These are phyloP conservation scores for Stratiomys singularior DNA, from an alignment of 2,888 invertebrate species.

Conservation along the genomic window DNA sequence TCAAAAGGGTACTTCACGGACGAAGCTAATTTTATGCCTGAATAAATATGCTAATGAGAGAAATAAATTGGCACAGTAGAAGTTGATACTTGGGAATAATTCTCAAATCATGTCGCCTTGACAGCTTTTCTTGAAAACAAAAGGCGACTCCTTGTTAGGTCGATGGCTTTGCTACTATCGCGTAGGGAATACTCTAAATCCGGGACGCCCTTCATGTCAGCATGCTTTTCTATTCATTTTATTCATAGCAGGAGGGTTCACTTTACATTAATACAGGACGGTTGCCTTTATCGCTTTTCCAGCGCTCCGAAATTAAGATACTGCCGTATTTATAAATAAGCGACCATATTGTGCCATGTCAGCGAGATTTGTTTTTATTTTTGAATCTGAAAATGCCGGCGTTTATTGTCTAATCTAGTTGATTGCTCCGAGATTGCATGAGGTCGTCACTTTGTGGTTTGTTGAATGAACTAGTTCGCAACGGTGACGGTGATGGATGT, in stretches of 20 bases:
- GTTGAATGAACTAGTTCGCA: neutral
- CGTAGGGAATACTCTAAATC: neutral
- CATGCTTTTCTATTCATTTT: slow-evolving; percentile 9
- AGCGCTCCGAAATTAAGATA: neutral
- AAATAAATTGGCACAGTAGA: slow-evolving; percentile 43
- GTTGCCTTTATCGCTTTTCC: neutral
- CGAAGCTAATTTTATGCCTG: slow-evolving; percentile 48
- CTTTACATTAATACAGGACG: neutral
- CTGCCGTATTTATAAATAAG: neutral
- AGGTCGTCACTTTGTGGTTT: neutral
- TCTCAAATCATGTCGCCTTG: slow-evolving; percentile 26
- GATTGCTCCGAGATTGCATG: neutral
- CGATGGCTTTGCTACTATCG: no score
- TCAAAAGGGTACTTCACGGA: slow-evolving; percentile 33
- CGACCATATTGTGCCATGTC: slow-evolving; percentile 5
- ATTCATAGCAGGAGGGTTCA: slow-evolving; percentile 8
- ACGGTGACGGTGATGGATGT: neutral
- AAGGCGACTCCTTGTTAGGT: neutral
- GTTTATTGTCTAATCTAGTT: neutral
- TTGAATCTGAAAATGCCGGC: neutral
- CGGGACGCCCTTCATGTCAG: neutral
- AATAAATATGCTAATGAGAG: slow-evolving; percentile 49
- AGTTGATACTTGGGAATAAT: slow-evolving; percentile 42
- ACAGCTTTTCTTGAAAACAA: slow-evolving; percentile 1
- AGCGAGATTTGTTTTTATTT: neutral